phyloP scores from a whole-genome alignment of 1,140 invertebrate genomes.

The Leguminivora glycinivorella region DNA sequence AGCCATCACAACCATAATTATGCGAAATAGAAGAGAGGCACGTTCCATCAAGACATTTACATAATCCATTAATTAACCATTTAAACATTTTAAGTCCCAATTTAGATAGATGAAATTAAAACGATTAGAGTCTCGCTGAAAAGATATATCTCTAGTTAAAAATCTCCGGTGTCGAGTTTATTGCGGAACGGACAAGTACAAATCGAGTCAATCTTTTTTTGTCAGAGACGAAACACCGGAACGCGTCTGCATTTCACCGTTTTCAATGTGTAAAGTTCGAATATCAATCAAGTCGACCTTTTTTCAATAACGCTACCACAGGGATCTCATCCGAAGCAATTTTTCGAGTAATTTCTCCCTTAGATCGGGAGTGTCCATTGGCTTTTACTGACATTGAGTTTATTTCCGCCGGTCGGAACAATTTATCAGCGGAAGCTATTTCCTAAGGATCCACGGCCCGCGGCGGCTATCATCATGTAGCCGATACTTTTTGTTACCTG shows the following conservation, averaged over 20 bases:
- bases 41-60: slow-evolving; percentile 43
- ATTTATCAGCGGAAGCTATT: slow-evolving; percentile 34
- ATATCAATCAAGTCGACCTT: slow-evolving; percentile 74
- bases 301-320: slow-evolving; percentile 75
- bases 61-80: slow-evolving; percentile 52
- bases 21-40: slow-evolving; percentile 32
- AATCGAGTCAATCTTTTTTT: slow-evolving; percentile 76
- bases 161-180: slow-evolving; percentile 68
- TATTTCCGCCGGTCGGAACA: slow-evolving; percentile 35
- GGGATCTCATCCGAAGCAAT: slow-evolving; percentile 59
- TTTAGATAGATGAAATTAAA: slow-evolving; percentile 59
- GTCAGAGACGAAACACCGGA: slow-evolving; percentile 67
- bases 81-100: slow-evolving; percentile 57
- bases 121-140: slow-evolving; percentile 58
- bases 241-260: slow-evolving; percentile 58
- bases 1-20: slow-evolving; percentile 29
- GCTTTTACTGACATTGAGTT: slow-evolving; percentile 40
- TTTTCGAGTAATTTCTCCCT: slow-evolving; percentile 72
- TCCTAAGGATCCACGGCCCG: neutral
- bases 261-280: slow-evolving; percentile 72
- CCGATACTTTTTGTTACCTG: slow-evolving; percentile 23
- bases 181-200: slow-evolving; percentile 73
- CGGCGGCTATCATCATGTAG: neutral
- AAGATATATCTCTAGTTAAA: slow-evolving; percentile 73
- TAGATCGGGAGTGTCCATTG: slow-evolving; percentile 55